Evolutionary conservation across 2,113 vertebrate genomes (phyloP).

Genomic region (Eclectus roratus): DNA sequence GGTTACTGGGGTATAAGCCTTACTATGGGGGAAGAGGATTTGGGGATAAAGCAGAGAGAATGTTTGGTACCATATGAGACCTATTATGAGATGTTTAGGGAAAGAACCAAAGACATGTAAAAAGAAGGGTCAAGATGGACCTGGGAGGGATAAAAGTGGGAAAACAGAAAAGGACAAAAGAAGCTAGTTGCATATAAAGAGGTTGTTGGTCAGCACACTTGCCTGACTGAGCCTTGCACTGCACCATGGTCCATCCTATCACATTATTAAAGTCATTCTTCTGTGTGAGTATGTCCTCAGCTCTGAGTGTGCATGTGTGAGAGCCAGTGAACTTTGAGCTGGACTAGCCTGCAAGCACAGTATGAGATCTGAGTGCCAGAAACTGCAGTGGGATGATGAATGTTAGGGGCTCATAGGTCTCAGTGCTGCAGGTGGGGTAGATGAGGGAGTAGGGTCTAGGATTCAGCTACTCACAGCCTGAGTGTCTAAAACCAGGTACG

Average conservation of each 20-base stretch:
- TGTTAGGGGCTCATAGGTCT: neutral
- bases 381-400: neutral
- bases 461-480: neutral
- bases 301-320: rapidly evolving
- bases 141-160: neutral
- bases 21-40: neutral
- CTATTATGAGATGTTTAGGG: neutral
- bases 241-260: rapidly evolving
- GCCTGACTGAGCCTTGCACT: neutral
- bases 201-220: neutral
- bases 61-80: neutral
- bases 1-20: rapidly evolving
- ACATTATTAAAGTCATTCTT: neutral
- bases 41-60: neutral
- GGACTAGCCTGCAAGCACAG: neutral
- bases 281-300: rapidly evolving
- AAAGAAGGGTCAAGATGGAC: neutral
- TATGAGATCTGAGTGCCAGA: neutral
- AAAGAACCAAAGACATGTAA: neutral
- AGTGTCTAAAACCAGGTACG: neutral
- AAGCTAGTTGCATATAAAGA: neutral
- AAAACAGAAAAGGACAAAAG: neutral
- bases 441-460: neutral
- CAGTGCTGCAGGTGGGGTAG: neutral
- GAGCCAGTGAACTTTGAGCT: neutral